These are phyloP conservation scores for Nansenia antarctica DNA, from an alignment of 2,113 vertebrate genomes.

Conservation along the genomic window DNA sequence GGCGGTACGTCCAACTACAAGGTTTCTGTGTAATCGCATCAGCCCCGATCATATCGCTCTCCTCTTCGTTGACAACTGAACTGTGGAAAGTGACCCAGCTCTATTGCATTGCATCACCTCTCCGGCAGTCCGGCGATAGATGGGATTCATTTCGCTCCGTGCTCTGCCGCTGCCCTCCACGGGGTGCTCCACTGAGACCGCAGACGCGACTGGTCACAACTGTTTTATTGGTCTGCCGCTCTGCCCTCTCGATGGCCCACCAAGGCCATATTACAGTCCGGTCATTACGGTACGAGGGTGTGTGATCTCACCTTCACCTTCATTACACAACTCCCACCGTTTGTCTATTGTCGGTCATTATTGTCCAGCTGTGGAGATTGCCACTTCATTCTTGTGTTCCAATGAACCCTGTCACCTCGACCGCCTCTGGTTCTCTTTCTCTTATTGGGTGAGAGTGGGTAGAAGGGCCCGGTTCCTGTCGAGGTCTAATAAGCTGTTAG, in stretches of 20 bases:
- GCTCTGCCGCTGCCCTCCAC: neutral
- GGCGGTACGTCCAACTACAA: neutral
- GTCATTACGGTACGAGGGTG: slow-evolving; percentile 41
- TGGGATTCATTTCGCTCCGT: slow-evolving; percentile 57
- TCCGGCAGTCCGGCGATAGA: slow-evolving; percentile 51
- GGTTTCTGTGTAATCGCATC: slow-evolving; percentile 16
- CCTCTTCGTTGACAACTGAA: slow-evolving; percentile 6
- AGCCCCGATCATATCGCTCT: slow-evolving; percentile 4
- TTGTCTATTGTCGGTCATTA: too few relatives aligned
- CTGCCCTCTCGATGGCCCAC: slow-evolving; percentile 46
- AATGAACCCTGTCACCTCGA: neutral
- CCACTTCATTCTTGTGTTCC: neutral
- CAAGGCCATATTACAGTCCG: slow-evolving; percentile 45
- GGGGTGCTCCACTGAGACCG: slow-evolving; percentile 35
- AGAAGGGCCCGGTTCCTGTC: neutral
- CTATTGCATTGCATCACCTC: slow-evolving; percentile 42
- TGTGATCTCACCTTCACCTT: neutral
- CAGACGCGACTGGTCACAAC: slow-evolving; percentile 29
- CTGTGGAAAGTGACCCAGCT: slow-evolving; percentile 45
- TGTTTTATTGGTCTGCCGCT: slow-evolving; percentile 60
- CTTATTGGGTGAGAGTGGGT: neutral
- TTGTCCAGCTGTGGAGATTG: neutral
- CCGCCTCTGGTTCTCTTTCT: neutral
- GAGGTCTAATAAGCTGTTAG: neutral
- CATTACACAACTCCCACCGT: too few relatives aligned